phyloP scores from a whole-genome alignment of 2,888 invertebrate species.

The Xestia ashworthii region DNA sequence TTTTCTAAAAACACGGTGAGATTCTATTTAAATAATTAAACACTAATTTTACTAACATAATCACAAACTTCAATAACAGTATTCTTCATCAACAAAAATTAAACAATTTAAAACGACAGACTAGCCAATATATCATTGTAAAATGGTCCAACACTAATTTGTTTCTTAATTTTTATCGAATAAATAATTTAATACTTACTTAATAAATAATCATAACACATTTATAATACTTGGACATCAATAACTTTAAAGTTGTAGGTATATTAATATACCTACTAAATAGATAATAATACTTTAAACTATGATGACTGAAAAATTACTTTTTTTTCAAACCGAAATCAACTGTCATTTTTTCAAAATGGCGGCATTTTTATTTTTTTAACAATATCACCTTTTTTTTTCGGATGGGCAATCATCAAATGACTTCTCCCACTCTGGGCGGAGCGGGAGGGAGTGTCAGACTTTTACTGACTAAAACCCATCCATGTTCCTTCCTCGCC shows the following conservation, averaged over 20 bases:
- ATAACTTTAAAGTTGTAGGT: not conserved
- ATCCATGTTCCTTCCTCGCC: too few relatives aligned
- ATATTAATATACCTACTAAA: not conserved
- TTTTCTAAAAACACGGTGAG: not conserved
- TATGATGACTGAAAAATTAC: not conserved
- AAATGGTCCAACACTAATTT: not conserved
- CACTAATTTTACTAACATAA: not conserved
- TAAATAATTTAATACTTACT: not conserved
- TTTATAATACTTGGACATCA: constrained; percentile 34
- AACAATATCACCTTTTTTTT: not conserved
- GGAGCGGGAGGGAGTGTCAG: too few relatives aligned
- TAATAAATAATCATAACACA: not conserved
- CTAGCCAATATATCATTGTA: not conserved
- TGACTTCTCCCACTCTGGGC: too few relatives aligned
- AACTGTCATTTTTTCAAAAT: constrained; percentile 8
- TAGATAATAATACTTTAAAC: constrained; percentile 22
- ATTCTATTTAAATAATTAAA: not conserved
- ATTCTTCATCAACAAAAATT: too few relatives aligned
- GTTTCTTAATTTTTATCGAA: not conserved
- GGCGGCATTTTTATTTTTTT: not conserved
- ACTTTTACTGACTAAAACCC: too few relatives aligned
- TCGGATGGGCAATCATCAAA: not conserved
- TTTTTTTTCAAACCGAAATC: not conserved
- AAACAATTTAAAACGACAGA: not conserved
- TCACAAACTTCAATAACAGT: not conserved